Percentiles rank a stretch among this genome's conserved stretches.
Conservation (phyloP, 2,888 invertebrate species). For the Polylopha cassiicola region DNA sequence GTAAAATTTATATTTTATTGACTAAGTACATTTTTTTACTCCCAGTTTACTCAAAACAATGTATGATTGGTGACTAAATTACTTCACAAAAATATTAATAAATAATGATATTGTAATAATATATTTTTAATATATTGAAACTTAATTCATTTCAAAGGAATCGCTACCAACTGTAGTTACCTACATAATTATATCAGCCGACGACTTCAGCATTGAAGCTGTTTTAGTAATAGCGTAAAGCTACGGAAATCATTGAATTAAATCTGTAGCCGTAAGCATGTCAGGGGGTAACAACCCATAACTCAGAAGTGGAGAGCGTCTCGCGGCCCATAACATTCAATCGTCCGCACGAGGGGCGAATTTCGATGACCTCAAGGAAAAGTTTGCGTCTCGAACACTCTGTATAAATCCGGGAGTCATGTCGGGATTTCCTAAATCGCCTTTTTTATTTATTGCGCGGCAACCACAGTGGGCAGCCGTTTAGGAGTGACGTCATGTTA, state of each 20-base stretch:
- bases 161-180: no score
- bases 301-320: slow-evolving; percentile 65
- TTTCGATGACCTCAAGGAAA: slow-evolving; percentile 73
- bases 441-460: slow-evolving; percentile 70
- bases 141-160: no score
- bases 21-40: no score
- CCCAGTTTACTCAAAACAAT: no score
- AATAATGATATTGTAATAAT: no score
- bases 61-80: no score
- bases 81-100: no score
- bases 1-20: no score
- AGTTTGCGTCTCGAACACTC: slow-evolving; percentile 65
- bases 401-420: slow-evolving; percentile 72
- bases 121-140: no score
- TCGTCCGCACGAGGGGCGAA: slow-evolving; percentile 70
- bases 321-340: slow-evolving; percentile 73
- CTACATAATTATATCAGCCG: no score
- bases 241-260: slow-evolving; percentile 48
- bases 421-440: slow-evolving; percentile 72
- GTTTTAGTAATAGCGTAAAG: no score
- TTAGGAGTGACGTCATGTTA: slow-evolving; percentile 59
- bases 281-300: slow-evolving; percentile 61
- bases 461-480: slow-evolving; percentile 58
- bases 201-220: slow-evolving; percentile 1
- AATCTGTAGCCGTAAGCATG: slow-evolving; percentile 59